Conservation (phyloP, 2,797 vertebrate genomes). For the Melopsittacus undulatus region DNA sequence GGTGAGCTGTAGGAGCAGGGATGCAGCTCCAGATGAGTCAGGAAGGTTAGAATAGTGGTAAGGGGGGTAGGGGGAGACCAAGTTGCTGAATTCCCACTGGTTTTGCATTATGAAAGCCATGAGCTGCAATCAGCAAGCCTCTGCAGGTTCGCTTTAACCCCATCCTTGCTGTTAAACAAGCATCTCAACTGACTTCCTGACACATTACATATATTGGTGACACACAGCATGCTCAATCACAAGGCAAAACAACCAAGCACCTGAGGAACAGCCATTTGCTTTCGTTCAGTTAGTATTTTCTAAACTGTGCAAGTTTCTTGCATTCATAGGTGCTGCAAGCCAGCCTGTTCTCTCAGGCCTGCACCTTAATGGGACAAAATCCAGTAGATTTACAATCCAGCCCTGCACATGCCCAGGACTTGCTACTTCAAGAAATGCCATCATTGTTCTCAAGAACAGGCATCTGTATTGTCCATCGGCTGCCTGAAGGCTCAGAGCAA, state of each 20-base stretch:
- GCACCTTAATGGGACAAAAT: neutral
- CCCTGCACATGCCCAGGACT: conserved; percentile 29
- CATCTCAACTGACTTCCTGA: neutral
- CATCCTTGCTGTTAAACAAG: neutral
- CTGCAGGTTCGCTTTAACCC: conserved; percentile 27
- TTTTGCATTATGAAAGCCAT: conserved; percentile 53
- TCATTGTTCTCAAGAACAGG: conserved; percentile 39
- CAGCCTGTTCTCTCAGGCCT: neutral
- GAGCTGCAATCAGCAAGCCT: conserved; percentile 44
- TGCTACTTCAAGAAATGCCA: conserved; percentile 43
- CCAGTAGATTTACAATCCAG: neutral
- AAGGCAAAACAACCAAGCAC: neutral
- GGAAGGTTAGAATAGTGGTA: conserved; percentile 20
- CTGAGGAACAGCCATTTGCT: neutral
- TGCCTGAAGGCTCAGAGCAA: neutral
- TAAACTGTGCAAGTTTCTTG: neutral
- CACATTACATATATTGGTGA: neutral
- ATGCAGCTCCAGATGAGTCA: neutral
- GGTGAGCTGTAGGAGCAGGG: neutral
- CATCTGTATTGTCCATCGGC: neutral
- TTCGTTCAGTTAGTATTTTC: neutral
- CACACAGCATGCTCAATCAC: rapidly evolving
- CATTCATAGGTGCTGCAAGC: neutral
- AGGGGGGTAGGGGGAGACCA: neutral
- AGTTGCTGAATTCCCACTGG: conserved; percentile 50